phyloP scores from a whole-genome alignment of 30 jellyfish, hydroid and myxozoan genomes.

The Cassiopea andromeda region DNA sequence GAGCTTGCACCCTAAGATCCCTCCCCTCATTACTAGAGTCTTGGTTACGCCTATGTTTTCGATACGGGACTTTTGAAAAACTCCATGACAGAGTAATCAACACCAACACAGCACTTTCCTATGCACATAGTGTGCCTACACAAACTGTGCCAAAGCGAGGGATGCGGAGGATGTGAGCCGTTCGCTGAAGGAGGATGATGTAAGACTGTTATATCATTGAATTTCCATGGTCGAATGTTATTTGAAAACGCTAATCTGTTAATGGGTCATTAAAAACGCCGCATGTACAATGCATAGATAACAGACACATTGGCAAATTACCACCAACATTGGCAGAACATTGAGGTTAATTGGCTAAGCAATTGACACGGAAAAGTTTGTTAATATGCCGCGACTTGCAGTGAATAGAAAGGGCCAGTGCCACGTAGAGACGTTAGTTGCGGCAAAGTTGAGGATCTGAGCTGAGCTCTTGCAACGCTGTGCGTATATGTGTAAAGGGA shows the following conservation, averaged over 20 bases:
- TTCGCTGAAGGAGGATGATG: constrained; percentile 3
- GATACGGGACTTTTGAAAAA: too few species aligned
- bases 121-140: background rate
- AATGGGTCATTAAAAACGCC: constrained; percentile 84
- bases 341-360: constrained; percentile 84
- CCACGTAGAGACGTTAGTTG: constrained; percentile 30
- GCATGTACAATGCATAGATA: constrained; percentile 75
- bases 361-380: constrained; percentile 76
- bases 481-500: constrained; percentile 21
- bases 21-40: too few species aligned
- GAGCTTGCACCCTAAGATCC: too few species aligned
- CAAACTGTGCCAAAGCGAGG: background rate
- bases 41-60: too few species aligned
- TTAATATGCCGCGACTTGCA: constrained; percentile 29
- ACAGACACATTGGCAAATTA: constrained; percentile 60
- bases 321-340: constrained; percentile 70
- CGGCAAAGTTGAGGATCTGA: constrained; percentile 9
- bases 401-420: constrained; percentile 36
- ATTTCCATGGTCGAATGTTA: constrained; percentile 53
- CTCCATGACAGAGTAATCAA: too few species aligned
- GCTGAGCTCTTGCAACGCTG: constrained; percentile 33
- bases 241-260: constrained; percentile 73
- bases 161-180: background rate
- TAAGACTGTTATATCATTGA: constrained; percentile 16
- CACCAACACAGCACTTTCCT: too few species aligned